Evolutionary conservation across 2,888 invertebrate species (phyloP), one percentile per base, ranked within the genome.

Genomic region (Drosophila suboccidentalis): DNA sequence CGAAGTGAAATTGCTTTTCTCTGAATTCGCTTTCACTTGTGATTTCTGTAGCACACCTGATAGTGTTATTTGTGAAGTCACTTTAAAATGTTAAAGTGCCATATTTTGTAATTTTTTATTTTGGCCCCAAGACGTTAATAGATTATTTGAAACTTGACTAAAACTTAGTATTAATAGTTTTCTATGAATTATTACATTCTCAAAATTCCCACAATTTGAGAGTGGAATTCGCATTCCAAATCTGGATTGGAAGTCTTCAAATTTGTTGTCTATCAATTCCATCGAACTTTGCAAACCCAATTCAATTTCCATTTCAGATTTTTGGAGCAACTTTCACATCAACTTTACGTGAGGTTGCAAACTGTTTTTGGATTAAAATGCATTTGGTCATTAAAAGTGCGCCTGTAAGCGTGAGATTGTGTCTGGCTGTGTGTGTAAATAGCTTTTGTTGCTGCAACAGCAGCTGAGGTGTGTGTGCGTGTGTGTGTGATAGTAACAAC

Each of bases 281-380:
- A 17, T 15, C 8, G n/a, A 51, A 39, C 15, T 64, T 19, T 22
- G 2, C 2, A 32, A 26, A 53, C 26, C 54, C 47, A 38, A 59
- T 64, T 59, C 44, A 65, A 49, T 65, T 62, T 53, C 38, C 55
- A 62, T 46, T 59, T 49, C 36, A 32, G 60, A 67, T 34, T 73
- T 68, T 49, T 17, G 15, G 2, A 60, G 63, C 58, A 39, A 49
- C 32, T 85, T 86, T 74, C 51, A 68, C 57, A 66, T 70, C 75
- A 62, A 75, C 71, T 87, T 80, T 87, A 85, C 81, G 87, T 89
- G 83, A 81, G 84, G 71, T 80, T 68, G 79, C 87, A 84, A 86
- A 81, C 80, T 75, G 85, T 80, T 82, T 80, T 73, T 81, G 89
- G 90, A 90, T 90, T 85, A 85, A 90, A 90, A 90, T 81, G 90